Evolutionary conservation across 1,140 invertebrate genomes (phyloP).

Genomic region (Drosophila asahinai): DNA sequence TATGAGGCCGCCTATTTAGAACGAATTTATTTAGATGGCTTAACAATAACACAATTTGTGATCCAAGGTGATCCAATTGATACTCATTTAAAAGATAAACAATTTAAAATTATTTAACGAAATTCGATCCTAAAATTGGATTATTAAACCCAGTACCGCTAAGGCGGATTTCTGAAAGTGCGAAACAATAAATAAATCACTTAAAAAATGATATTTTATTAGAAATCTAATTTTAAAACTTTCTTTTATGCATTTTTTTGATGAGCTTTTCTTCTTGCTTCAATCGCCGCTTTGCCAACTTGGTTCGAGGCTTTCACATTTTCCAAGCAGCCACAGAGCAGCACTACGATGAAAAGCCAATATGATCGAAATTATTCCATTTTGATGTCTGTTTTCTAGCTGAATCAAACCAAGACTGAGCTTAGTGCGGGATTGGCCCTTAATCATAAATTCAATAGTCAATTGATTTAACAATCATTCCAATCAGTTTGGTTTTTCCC

Average conservation of each 20-base stretch:
- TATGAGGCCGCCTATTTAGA: background rate
- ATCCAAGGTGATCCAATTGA: background rate
- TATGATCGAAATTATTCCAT: background rate
- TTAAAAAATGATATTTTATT: no score
- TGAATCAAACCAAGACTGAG: background rate
- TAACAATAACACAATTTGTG: background rate
- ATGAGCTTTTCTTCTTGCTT: no score
- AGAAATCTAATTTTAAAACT: no score
- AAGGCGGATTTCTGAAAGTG: no score
- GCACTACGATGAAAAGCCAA: background rate
- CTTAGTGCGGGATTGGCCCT: background rate
- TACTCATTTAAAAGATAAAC: background rate
- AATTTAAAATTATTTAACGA: background rate
- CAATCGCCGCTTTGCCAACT: no score
- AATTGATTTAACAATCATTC: background rate
- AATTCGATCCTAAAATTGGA: no score
- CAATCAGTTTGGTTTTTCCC: background rate
- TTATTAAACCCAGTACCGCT: no score
- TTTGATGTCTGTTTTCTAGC: background rate
- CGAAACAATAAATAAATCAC: no score
- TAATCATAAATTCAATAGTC: background rate
- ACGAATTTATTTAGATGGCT: background rate
- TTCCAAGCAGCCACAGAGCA: no score
- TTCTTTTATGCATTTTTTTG: no score
- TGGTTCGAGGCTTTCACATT: no score